Conservation (phyloP, 1,140 invertebrate genomes). For the Eriosoma lanigerum region DNA sequence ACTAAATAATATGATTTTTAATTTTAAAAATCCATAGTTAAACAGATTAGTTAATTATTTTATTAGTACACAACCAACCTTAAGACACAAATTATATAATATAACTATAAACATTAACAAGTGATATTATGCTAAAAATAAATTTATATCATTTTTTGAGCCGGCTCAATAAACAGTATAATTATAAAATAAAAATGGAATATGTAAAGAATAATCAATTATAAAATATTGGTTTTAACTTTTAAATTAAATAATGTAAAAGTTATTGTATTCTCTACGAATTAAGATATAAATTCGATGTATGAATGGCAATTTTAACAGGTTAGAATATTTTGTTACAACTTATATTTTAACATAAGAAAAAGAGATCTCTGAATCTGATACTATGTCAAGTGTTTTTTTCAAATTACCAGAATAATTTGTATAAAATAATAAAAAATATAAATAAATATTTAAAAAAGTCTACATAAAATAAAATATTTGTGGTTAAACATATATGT, state of each 20-base stretch:
- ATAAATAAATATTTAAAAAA: background rate
- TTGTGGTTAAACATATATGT: no score
- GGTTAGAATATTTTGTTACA: background rate
- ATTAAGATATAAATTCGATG: background rate
- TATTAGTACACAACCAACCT: background rate
- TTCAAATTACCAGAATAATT: background rate
- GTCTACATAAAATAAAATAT: slow-evolving; percentile 8
- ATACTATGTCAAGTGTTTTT: background rate
- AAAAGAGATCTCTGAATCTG: background rate
- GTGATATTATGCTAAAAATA: slow-evolving; percentile 7
- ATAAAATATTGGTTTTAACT: no score
- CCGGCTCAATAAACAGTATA: background rate
- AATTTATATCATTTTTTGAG: background rate
- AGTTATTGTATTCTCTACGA: background rate
- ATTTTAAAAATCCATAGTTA: background rate
- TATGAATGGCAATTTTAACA: background rate
- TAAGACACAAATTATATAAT: slow-evolving; percentile 20
- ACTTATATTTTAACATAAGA: background rate
- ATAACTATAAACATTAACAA: slow-evolving; percentile 21
- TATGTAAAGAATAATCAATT: background rate
- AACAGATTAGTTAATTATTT: slow-evolving; percentile 30
- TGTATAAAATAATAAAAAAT: background rate
- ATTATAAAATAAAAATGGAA: background rate
- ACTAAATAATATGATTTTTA: slow-evolving; percentile 13
- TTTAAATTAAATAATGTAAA: background rate